A percentile compares a stretch with the other conserved stretches of the same genome.
Evolutionary conservation across 2,888 invertebrate species (phyloP).

Genomic region (Leucophenga montana): DNA sequence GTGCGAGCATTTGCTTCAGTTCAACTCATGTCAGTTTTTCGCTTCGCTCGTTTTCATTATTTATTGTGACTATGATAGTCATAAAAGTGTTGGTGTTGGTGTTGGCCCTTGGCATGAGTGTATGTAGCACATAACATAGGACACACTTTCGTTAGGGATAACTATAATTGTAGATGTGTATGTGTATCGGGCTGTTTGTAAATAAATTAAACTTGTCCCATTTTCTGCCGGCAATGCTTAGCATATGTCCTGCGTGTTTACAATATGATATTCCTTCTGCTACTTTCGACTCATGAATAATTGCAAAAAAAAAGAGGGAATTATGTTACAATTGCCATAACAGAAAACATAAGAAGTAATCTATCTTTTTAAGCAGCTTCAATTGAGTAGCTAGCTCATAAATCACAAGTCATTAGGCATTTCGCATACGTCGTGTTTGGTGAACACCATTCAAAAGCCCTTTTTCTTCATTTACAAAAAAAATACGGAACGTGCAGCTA

Average conservation of each 20-base stretch:
- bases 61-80: slow-evolving; percentile 30
- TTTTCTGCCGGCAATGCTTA: slow-evolving; percentile 5
- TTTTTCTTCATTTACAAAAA: too few species aligned
- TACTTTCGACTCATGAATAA: too few species aligned
- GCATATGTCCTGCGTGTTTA: slow-evolving; percentile 3
- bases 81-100: slow-evolving; percentile 25
- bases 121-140: not conserved
- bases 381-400: too few species aligned
- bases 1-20: slow-evolving; percentile 2
- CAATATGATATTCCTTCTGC: too few species aligned
- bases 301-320: too few species aligned
- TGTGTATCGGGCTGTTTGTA: not conserved
- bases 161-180: not conserved
- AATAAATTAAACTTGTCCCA: slow-evolving; percentile 18
- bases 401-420: too few species aligned
- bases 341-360: not conserved
- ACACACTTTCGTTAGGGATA: too few species aligned
- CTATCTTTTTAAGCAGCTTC: slow-evolving; percentile 1
- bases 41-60: slow-evolving; percentile 29
- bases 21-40: slow-evolving; percentile 19
- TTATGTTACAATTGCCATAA: too few species aligned
- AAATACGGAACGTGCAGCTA: slow-evolving; percentile 64
- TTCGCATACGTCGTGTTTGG: too few species aligned
- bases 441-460: too few species aligned
- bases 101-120: not conserved